Conservation (phyloP, 1,140 invertebrate species). For the Leptinotarsa texana region DNA sequence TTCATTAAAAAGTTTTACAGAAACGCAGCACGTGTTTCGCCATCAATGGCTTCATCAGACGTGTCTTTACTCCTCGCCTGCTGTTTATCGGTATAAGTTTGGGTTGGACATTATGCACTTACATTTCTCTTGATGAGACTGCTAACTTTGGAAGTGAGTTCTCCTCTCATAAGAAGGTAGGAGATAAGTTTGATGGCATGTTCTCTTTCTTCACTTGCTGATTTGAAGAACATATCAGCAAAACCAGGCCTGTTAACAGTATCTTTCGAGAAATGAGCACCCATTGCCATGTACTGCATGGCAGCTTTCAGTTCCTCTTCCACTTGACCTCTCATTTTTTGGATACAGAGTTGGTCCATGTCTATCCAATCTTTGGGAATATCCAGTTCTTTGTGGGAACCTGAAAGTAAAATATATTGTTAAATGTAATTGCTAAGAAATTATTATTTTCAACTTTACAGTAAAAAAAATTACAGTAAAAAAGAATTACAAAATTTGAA, state of each 20-base stretch:
- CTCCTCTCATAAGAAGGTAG: slow-evolving; percentile 87
- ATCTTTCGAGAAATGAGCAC: slow-evolving; percentile 81
- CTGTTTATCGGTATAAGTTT: too few relatives aligned
- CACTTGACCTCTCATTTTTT: slow-evolving; percentile 70
- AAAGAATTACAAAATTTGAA: background rate
- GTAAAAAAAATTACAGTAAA: background rate
- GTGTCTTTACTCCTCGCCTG: too few relatives aligned
- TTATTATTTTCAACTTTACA: background rate
- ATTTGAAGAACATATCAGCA: slow-evolving; percentile 84
- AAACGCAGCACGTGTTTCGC: too few relatives aligned
- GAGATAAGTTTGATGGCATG: slow-evolving; percentile 90
- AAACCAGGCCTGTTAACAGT: slow-evolving; percentile 83
- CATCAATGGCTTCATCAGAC: too few relatives aligned
- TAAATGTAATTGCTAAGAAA: background rate
- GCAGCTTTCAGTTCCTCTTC: slow-evolving; percentile 77
- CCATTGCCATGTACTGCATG: slow-evolving; percentile 83
- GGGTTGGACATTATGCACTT: background rate
- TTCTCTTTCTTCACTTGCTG: slow-evolving; percentile 83
- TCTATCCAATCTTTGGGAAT: slow-evolving; percentile 67
- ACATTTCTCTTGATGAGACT: slow-evolving; percentile 64
- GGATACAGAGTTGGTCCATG: slow-evolving; percentile 67
- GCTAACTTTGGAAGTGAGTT: slow-evolving; percentile 68
- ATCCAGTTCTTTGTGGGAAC: slow-evolving; percentile 54
- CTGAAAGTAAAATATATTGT: slow-evolving; percentile 44
- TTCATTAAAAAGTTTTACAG: too few relatives aligned